Conservation (phyloP, 2,888 invertebrate genomes). For the Brachyptera risi region DNA sequence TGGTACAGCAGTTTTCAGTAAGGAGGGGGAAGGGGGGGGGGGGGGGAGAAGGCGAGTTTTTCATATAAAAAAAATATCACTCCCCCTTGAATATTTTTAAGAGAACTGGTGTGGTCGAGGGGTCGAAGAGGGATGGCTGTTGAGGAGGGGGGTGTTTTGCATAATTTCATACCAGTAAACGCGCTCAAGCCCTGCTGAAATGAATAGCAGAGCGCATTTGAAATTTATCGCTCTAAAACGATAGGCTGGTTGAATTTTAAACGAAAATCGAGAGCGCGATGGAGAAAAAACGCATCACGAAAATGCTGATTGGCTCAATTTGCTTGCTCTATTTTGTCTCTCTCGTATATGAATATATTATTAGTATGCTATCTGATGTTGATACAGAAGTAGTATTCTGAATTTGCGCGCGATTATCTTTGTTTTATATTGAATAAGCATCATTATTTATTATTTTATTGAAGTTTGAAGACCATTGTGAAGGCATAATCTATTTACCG, state of each 20-base stretch:
- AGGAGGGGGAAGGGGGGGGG: background rate
- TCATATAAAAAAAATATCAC: background rate
- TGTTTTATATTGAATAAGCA: too few species aligned
- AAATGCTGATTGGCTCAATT: background rate
- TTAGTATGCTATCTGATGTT: too few species aligned
- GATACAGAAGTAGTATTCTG: too few species aligned
- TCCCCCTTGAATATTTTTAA: conserved; percentile 9
- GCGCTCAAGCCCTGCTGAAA: background rate
- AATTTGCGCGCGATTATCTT: too few species aligned
- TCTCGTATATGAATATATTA: background rate
- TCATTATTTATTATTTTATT: too few species aligned
- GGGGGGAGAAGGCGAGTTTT: too few species aligned
- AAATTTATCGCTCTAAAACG: background rate
- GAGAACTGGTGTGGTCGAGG: conserved; percentile 6
- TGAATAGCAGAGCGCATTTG: background rate
- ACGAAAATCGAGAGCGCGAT: background rate
- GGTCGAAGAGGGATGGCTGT: conserved; percentile 3
- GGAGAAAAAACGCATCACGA: background rate
- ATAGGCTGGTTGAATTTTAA: background rate
- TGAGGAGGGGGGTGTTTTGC: conserved; percentile 3
- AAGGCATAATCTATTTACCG: too few species aligned
- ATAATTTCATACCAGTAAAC: background rate
- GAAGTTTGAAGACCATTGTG: too few species aligned
- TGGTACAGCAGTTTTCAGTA: conserved; percentile 10
- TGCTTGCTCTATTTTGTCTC: conserved; percentile 11